phyloP scores from a whole-genome alignment of 2,113 vertebrate species.

The Delphinapterus leucas region DNA sequence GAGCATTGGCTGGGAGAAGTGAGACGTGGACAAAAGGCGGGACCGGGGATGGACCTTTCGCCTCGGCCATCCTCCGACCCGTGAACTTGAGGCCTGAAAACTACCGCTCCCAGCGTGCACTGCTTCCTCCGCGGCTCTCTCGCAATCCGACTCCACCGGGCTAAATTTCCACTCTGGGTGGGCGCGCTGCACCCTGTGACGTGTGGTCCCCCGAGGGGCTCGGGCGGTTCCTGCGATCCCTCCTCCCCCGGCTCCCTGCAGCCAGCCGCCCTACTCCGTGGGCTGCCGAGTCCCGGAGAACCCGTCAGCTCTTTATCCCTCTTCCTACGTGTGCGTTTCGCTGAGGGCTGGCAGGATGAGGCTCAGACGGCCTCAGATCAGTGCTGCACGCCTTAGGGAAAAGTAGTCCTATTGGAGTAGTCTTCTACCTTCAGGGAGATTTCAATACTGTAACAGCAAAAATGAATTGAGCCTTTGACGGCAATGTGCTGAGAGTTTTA shows the following conservation, averaged over 20 bases:
- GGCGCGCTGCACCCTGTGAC: background rate
- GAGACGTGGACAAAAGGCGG: slow-evolving; percentile 76
- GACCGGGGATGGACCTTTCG: background rate
- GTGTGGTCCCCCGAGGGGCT: background rate
- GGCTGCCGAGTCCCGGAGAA: no score
- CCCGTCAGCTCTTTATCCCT: background rate
- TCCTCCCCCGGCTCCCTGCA: fast-evolving
- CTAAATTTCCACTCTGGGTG: background rate
- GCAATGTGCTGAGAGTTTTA: background rate
- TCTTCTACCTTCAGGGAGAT: background rate
- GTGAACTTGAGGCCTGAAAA: background rate
- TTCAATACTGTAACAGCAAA: background rate
- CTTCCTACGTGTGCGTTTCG: background rate
- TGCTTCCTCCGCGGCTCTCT: background rate
- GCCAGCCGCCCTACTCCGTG: fast-evolving
- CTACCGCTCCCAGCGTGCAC: slow-evolving; percentile 59
- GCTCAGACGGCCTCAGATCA: background rate
- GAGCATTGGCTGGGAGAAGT: background rate
- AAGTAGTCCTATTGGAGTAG: background rate
- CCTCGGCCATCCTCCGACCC: background rate
- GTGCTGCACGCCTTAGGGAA: background rate
- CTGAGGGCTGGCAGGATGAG: background rate
- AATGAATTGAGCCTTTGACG: background rate
- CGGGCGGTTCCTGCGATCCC: background rate
- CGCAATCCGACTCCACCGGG: fast-evolving